These are phyloP conservation scores for Machimus rusticus DNA, from an alignment of 2,888 invertebrate genomes.

Conservation along the genomic window DNA sequence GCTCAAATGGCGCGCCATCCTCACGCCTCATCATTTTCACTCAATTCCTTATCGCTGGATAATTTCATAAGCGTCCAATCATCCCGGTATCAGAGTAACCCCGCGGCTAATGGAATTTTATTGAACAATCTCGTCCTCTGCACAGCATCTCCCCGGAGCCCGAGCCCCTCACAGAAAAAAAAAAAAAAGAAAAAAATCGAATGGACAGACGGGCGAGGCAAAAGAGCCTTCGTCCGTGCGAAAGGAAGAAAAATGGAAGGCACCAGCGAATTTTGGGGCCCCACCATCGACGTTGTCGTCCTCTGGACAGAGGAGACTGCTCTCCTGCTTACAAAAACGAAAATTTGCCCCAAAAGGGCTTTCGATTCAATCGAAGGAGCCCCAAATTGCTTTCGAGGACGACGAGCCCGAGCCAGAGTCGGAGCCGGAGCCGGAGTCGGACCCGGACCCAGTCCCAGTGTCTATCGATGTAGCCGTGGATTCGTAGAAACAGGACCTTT, in stretches of 20 bases:
- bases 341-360: slow-evolving; percentile 27
- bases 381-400: slow-evolving; percentile 15
- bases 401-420: background rate
- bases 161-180: too few species aligned
- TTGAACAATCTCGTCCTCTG: slow-evolving; percentile 18
- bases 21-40: slow-evolving; percentile 25
- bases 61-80: slow-evolving; percentile 34
- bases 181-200: background rate
- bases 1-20: background rate
- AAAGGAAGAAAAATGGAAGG: background rate
- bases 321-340: slow-evolving; percentile 10
- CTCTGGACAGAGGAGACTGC: background rate
- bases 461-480: background rate
- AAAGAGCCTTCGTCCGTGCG: background rate
- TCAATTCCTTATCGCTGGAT: slow-evolving; percentile 17
- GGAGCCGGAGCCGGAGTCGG: background rate
- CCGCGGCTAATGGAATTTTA: slow-evolving; percentile 33
- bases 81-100: slow-evolving; percentile 26
- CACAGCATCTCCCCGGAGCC: background rate
- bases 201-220: background rate
- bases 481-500: background rate
- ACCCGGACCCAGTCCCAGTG: background rate
- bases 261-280: background rate
- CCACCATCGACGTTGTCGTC: background rate
- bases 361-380: slow-evolving; percentile 28